phyloP scores from a whole-genome alignment of 2,797 vertebrate genomes.

The Falco rusticolus region DNA sequence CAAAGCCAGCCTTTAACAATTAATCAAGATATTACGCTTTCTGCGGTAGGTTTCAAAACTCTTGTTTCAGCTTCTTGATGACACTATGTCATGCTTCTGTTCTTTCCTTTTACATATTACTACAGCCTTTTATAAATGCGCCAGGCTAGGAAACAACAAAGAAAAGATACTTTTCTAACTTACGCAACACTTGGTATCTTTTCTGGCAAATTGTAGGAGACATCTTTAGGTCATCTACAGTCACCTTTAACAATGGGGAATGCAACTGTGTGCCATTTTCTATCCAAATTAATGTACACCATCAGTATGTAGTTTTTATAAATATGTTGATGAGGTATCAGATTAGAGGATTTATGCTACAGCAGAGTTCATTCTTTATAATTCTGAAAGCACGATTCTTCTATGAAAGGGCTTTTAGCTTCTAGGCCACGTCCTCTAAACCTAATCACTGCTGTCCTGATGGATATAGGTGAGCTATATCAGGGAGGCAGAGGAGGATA shows the following conservation, averaged over 20 bases:
- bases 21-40: neutral
- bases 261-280: neutral
- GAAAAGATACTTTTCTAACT: neutral
- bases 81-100: neutral
- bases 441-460: neutral
- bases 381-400: neutral
- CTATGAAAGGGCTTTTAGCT: neutral
- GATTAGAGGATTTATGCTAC: neutral
- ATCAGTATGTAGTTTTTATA: neutral
- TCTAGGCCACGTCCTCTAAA: neutral
- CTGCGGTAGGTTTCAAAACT: neutral
- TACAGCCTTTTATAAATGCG: neutral
- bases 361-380: neutral
- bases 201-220: neutral
- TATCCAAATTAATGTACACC: neutral
- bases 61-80: neutral
- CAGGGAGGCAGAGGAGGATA: neutral
- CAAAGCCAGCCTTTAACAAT: neutral
- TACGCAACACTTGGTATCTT: neutral
- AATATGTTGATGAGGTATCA: neutral
- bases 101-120: neutral
- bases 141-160: neutral
- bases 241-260: neutral
- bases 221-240: neutral
- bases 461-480: neutral